Percentiles rank a stretch among this genome's conserved stretches.
phyloP scores from a whole-genome alignment of 2,888 invertebrate genomes.

The Xiphydria camelus region DNA sequence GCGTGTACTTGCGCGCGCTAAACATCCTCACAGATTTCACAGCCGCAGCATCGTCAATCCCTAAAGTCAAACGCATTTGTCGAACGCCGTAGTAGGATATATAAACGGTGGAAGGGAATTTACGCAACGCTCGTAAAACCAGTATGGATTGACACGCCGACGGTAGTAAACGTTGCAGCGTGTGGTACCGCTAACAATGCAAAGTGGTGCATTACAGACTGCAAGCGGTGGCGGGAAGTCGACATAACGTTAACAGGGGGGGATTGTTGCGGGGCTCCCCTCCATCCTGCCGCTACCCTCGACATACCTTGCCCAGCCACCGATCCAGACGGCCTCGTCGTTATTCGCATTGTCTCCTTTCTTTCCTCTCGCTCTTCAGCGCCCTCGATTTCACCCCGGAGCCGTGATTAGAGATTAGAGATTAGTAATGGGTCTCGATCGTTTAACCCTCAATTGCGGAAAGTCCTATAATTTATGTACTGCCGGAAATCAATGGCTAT shows the following conservation, averaged over 20 bases:
- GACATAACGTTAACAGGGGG: neutral
- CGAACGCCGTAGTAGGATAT: conserved; percentile 35
- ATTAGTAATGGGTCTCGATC: too few species aligned
- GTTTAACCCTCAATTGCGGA: too few species aligned
- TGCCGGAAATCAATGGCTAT: too few species aligned
- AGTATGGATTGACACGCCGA: conserved; percentile 51
- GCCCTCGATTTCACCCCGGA: too few species aligned
- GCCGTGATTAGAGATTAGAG: too few species aligned
- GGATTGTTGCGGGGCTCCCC: neutral
- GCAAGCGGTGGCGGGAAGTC: neutral
- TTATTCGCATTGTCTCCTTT: too few species aligned
- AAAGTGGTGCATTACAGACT: conserved; percentile 43
- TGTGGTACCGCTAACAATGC: conserved; percentile 36
- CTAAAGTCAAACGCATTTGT: conserved; percentile 53
- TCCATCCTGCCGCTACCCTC: neutral
- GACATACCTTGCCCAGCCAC: conserved; percentile 5
- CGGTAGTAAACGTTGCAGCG: conserved; percentile 42
- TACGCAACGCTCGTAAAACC: conserved; percentile 49
- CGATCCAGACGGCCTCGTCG: conserved; percentile 6
- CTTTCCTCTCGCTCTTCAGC: too few species aligned
- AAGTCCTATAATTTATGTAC: too few species aligned
- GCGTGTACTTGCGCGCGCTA: too few species aligned
- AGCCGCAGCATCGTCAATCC: too few species aligned
- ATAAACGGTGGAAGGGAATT: conserved; percentile 28
- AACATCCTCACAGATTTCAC: too few species aligned